A percentile compares a stretch with the other conserved stretches of the same genome.
phyloP scores from a whole-genome alignment of 1,140 invertebrate genomes.

The Drosophila dunni region DNA sequence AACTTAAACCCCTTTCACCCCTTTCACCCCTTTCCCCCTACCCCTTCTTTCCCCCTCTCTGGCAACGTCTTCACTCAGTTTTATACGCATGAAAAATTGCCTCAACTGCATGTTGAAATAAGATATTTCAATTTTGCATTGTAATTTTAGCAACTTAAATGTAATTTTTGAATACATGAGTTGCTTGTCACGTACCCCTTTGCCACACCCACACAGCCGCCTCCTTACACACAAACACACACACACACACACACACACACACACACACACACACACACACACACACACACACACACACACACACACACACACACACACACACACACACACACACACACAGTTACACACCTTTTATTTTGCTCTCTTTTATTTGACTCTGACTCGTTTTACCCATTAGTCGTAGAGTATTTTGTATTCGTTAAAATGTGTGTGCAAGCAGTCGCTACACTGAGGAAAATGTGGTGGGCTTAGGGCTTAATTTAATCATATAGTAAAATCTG shows the following conservation, averaged over 20 bases:
- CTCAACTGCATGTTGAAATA: slow-evolving; percentile 73
- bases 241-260: not conserved
- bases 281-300: not conserved
- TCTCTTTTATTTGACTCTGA: no score
- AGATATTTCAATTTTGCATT: slow-evolving; percentile 81
- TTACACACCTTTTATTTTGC: not conserved
- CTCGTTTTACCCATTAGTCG: no score
- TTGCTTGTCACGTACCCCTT: slow-evolving; percentile 47
- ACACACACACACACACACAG: not conserved
- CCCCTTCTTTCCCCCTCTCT: no score
- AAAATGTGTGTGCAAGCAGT: no score
- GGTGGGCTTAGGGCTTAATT: no score
- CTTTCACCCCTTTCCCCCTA: not conserved
- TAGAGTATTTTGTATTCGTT: no score
- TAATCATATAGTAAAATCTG: no score
- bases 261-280: not conserved
- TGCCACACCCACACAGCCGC: not conserved
- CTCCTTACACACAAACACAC: not conserved
- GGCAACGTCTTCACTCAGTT: slow-evolving; percentile 19
- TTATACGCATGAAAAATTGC: slow-evolving; percentile 77
- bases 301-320: not conserved
- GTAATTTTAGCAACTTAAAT: slow-evolving; percentile 77
- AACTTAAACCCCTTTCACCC: not conserved
- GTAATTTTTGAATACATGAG: slow-evolving; percentile 74
- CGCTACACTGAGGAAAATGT: no score